A percentile compares a stretch with the other conserved stretches of the same genome.
Evolutionary conservation across 2,888 invertebrate species (phyloP).

Genomic region (Taenaris catops): DNA sequence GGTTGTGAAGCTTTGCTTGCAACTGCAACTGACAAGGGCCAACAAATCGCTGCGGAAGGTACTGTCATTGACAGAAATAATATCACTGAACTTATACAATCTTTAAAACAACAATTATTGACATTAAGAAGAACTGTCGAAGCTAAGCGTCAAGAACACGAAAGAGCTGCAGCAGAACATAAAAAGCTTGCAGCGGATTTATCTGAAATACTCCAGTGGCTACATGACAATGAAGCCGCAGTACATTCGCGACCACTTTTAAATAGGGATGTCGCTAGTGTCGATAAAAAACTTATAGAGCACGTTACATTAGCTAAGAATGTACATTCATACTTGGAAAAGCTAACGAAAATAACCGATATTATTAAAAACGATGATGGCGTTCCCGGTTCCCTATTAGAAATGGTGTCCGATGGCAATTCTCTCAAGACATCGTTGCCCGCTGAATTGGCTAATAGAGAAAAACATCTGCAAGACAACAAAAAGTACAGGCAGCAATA

Average conservation of each 20-base stretch:
- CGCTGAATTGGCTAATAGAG: conserved; percentile 88
- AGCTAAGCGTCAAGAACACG: conserved; percentile 92
- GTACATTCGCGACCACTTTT: conserved; percentile 91
- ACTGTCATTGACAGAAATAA: conserved; percentile 92
- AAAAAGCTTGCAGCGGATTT: conserved; percentile 90
- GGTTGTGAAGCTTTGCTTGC: conserved; percentile 94
- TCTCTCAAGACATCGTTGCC: conserved; percentile 89
- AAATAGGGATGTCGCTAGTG: conserved; percentile 87
- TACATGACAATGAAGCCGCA: conserved; percentile 89
- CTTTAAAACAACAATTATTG: conserved; percentile 90
- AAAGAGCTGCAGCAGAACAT: conserved; percentile 92
- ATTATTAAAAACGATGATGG: conserved; percentile 86
- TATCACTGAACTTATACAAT: conserved; percentile 92
- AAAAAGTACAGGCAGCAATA: conserved; percentile 88
- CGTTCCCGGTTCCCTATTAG: conserved; percentile 88
- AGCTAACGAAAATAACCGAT: conserved; percentile 85
- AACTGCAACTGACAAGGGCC: conserved; percentile 94
- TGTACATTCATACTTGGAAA: conserved; percentile 84
- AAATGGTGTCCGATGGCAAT: conserved; percentile 92
- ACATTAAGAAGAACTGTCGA: conserved; percentile 90
- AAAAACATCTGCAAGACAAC: conserved; percentile 89
- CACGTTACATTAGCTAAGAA: conserved; percentile 84
- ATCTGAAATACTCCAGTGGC: conserved; percentile 90
- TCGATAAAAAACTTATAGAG: conserved; percentile 89
- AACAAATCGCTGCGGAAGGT: conserved; percentile 95